Percentiles rank a stretch among this genome's conserved stretches.
Evolutionary conservation across 2,888 invertebrate genomes (phyloP).

Genomic region (Euphydryas editha): DNA sequence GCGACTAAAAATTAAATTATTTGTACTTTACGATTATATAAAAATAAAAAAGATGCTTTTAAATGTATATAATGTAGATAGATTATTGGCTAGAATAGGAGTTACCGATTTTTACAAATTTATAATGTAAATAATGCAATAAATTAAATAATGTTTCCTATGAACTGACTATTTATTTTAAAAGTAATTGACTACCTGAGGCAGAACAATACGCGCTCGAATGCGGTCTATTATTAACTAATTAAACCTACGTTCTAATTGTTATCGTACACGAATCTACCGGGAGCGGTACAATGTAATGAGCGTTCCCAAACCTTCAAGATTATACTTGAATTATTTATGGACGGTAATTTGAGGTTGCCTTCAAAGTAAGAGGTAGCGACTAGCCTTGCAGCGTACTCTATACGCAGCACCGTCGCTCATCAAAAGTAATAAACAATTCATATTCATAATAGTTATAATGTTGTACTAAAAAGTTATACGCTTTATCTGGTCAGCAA

Average conservation of each 20-base stretch:
- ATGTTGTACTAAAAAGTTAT: not conserved
- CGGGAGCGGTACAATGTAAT: slow-evolving; percentile 27
- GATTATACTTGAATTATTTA: slow-evolving; percentile 67
- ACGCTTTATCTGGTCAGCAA: not conserved
- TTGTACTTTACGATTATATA: slow-evolving; percentile 3
- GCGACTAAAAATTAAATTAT: slow-evolving; percentile 44
- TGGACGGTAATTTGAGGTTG: slow-evolving; percentile 64
- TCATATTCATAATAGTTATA: not conserved
- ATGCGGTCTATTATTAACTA: slow-evolving; percentile 15
- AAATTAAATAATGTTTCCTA: slow-evolving; percentile 51
- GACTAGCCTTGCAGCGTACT: slow-evolving; percentile 63
- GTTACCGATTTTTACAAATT: slow-evolving; percentile 52
- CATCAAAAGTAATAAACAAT: not conserved
- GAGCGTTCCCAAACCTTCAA: slow-evolving; percentile 60
- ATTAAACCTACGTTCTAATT: slow-evolving; percentile 31
- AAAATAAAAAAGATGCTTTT: slow-evolving; percentile 30
- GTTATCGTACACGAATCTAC: slow-evolving; percentile 25
- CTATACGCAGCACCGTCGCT: slow-evolving; percentile 53
- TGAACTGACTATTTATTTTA: slow-evolving; percentile 31
- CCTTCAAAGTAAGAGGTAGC: slow-evolving; percentile 70
- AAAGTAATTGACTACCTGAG: not conserved
- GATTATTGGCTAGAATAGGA: slow-evolving; percentile 55
- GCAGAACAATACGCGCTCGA: slow-evolving; percentile 1
- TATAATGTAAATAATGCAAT: slow-evolving; percentile 60
- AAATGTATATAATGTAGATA: slow-evolving; percentile 73